Percentiles rank a stretch among this genome's conserved stretches.
phyloP scores from a whole-genome alignment of 2,888 invertebrate species.

The Ariolimax columbianus region DNA sequence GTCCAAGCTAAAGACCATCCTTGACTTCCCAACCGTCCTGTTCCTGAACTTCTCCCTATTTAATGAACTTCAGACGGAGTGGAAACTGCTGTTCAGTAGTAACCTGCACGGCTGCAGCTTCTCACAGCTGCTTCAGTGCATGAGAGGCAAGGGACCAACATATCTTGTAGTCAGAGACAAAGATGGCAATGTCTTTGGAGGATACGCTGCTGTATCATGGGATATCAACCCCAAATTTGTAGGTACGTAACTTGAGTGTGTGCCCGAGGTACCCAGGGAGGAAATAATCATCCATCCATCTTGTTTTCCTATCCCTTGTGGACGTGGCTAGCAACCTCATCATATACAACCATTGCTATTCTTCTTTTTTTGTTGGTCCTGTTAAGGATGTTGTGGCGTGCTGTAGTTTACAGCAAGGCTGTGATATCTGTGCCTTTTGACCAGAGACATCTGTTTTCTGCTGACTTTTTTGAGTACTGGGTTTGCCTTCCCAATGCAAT shows the following conservation, averaged over 20 bases:
- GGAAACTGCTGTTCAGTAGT: conserved; percentile 88
- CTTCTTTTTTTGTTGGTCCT: no score
- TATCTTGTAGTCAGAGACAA: conserved; percentile 88
- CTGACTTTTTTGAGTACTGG: no score
- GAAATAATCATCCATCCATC: no score
- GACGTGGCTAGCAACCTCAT: no score
- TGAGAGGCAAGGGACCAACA: conserved; percentile 80
- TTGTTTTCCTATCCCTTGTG: no score
- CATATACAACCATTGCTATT: no score
- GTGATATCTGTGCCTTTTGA: no score
- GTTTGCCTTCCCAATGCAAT: no score
- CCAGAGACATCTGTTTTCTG: no score
- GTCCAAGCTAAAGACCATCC: conserved; percentile 64
- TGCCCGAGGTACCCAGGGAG: no score
- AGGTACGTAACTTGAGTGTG: conserved; percentile 79
- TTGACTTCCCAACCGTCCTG: conserved; percentile 69
- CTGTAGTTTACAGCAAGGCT: no score
- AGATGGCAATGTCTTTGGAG: conserved; percentile 91
- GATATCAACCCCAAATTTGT: conserved; percentile 86
- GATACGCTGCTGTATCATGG: conserved; percentile 91
- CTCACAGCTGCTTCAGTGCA: conserved; percentile 79
- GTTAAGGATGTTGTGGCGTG: no score
- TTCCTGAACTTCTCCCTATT: conserved; percentile 88
- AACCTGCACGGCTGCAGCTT: conserved; percentile 89
- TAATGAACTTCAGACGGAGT: conserved; percentile 86